Percentiles rank a stretch among this genome's conserved stretches.
phyloP scores from a whole-genome alignment of 2,113 vertebrate species.

The Mus spicilegus region DNA sequence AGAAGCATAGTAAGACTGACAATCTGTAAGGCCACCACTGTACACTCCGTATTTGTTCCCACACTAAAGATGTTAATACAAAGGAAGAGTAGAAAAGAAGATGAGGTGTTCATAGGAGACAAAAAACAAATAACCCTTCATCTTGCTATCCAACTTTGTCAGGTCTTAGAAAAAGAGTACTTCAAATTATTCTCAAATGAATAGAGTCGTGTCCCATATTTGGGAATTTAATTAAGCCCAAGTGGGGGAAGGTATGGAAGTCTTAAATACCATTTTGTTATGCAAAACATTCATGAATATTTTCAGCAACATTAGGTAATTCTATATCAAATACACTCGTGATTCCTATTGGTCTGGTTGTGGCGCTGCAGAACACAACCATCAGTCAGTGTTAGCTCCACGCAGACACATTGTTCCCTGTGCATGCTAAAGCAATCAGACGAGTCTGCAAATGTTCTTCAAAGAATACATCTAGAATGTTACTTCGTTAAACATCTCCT shows the following conservation, averaged over 20 bases:
- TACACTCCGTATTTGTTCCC: background rate
- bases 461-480: slow-evolving; percentile 79
- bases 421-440: slow-evolving; percentile 78
- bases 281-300: slow-evolving; percentile 72
- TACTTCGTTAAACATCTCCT: slow-evolving; percentile 81
- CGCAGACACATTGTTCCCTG: slow-evolving; percentile 64
- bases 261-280: slow-evolving; percentile 74
- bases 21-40: slow-evolving; percentile 5
- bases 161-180: slow-evolving; percentile 47
- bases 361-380: slow-evolving; percentile 39
- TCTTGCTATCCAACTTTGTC: slow-evolving; percentile 10
- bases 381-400: background rate
- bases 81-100: background rate
- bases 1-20: background rate
- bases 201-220: slow-evolving; percentile 64
- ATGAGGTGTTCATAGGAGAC: slow-evolving; percentile 15
- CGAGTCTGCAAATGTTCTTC: slow-evolving; percentile 82
- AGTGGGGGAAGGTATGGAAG: background rate
- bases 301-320: slow-evolving; percentile 71
- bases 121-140: slow-evolving; percentile 35
- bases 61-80: slow-evolving; percentile 42
- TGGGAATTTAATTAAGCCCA: slow-evolving; percentile 74
- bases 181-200: slow-evolving; percentile 72
- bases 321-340: slow-evolving; percentile 75
- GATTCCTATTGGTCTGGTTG: slow-evolving; percentile 69